A percentile compares a stretch with the other conserved stretches of the same genome.
Conservation (phyloP, 2,113 vertebrate species). For the Procapra przewalskii region DNA sequence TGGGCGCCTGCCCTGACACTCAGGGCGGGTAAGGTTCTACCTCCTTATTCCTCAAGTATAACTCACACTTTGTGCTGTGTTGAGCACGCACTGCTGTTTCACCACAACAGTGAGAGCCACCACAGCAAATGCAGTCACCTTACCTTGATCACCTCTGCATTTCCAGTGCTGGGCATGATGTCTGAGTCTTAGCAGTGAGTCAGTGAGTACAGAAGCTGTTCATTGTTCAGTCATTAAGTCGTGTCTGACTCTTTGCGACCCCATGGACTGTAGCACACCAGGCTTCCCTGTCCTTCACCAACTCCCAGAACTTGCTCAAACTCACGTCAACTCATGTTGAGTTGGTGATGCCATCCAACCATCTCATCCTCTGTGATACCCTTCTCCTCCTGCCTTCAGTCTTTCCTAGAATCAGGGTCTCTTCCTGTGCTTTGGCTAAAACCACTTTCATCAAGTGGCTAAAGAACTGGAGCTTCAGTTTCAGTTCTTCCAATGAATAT, state of each 20-base stretch:
- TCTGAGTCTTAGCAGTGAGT: not conserved
- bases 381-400: not conserved
- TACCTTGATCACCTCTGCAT: not conserved
- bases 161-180: not conserved
- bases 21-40: fast-evolving
- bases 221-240: not conserved
- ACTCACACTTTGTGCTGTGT: not conserved
- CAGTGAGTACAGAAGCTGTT: not conserved
- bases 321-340: not conserved
- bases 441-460: not conserved
- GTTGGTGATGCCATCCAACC: not conserved
- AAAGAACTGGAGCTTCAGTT: not conserved
- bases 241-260: not conserved
- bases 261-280: not conserved
- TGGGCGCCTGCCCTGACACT: not conserved
- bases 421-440: not conserved
- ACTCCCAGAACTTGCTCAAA: not conserved
- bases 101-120: not conserved
- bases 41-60: not conserved
- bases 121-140: no score
- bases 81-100: not conserved
- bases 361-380: not conserved
- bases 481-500: not conserved
- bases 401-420: not conserved
- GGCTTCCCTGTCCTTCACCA: not conserved